These are phyloP conservation scores for Pollimyrus isidori DNA, from an alignment of 2,113 vertebrate species.

Conservation along the genomic window DNA sequence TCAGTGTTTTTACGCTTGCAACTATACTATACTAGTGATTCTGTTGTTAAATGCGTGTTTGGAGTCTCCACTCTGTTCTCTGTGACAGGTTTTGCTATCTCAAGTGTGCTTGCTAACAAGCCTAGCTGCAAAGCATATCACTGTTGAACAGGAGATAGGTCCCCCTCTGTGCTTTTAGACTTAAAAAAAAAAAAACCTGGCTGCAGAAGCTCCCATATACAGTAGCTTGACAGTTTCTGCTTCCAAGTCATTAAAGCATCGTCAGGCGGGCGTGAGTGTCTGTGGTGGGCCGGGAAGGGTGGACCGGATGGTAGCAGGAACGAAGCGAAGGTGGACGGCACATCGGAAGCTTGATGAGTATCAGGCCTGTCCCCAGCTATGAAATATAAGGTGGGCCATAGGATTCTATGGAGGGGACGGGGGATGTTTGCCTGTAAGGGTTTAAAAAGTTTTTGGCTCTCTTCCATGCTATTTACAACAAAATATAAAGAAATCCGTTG, in stretches of 20 bases:
- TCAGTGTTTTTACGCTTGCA: not conserved
- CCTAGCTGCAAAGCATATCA: not conserved
- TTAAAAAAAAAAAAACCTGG: not conserved
- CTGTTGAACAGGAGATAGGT: not conserved
- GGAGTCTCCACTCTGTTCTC: not conserved
- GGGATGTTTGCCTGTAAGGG: not conserved
- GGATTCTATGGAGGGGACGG: not conserved
- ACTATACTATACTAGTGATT: not conserved
- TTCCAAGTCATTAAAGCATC: conserved; percentile 1
- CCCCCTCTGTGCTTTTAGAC: not conserved
- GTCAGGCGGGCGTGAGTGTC: not conserved
- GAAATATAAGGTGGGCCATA: not conserved
- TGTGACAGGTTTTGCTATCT: not conserved
- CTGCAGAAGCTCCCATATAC: not conserved
- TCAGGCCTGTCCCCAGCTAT: not conserved
- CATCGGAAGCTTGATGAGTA: not conserved
- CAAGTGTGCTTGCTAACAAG: conserved; percentile 10
- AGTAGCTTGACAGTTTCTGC: not conserved
- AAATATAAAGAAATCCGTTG: not conserved
- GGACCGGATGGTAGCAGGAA: not conserved
- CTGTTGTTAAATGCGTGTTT: not conserved
- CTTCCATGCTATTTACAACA: not conserved
- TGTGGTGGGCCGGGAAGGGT: not conserved
- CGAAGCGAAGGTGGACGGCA: not conserved
- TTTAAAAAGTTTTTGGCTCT: not conserved